Conservation (phyloP, 1,140 invertebrate genomes). For the Drosophila seguyi region DNA sequence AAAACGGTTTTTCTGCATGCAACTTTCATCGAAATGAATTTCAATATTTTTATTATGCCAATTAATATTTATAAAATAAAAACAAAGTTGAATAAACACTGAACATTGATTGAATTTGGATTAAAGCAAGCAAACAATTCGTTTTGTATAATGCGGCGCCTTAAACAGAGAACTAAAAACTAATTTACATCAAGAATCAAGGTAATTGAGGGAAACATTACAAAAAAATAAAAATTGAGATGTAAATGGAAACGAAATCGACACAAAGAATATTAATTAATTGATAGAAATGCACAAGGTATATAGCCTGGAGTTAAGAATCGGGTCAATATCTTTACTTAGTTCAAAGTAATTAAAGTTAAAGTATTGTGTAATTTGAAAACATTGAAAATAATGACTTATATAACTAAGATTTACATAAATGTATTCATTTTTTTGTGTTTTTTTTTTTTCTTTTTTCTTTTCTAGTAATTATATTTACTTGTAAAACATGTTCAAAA, state of each 20-base stretch:
- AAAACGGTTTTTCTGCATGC: slow-evolving; percentile 28
- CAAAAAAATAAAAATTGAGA: slow-evolving; percentile 23
- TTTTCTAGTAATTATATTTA: slow-evolving; percentile 33
- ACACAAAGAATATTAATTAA: slow-evolving; percentile 29
- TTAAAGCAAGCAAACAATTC: slow-evolving; percentile 41
- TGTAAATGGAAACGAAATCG: slow-evolving; percentile 19
- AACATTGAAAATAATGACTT: slow-evolving; percentile 62
- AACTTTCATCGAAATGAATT: slow-evolving; percentile 68
- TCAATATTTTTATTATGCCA: slow-evolving; percentile 62
- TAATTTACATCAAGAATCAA: slow-evolving; percentile 53
- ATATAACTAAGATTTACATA: slow-evolving; percentile 43
- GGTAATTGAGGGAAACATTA: slow-evolving; percentile 13
- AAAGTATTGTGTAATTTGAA: slow-evolving; percentile 50
- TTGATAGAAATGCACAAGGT: slow-evolving; percentile 56
- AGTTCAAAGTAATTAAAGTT: slow-evolving; percentile 31
- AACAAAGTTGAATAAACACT: slow-evolving; percentile 58
- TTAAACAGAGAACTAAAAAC: slow-evolving; percentile 48
- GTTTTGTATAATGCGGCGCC: slow-evolving; percentile 48
- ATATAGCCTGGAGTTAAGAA: slow-evolving; percentile 41
- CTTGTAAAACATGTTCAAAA: slow-evolving; percentile 55
- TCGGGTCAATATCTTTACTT: slow-evolving; percentile 35
- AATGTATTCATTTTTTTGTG: slow-evolving; percentile 18
- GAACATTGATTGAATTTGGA: slow-evolving; percentile 56
- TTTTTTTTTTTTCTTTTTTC: slow-evolving; percentile 29
- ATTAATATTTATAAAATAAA: slow-evolving; percentile 37